Base-by-base conservation (phyloP, 1,140 invertebrate genomes). In the Heliconius melpomene region DNA sequence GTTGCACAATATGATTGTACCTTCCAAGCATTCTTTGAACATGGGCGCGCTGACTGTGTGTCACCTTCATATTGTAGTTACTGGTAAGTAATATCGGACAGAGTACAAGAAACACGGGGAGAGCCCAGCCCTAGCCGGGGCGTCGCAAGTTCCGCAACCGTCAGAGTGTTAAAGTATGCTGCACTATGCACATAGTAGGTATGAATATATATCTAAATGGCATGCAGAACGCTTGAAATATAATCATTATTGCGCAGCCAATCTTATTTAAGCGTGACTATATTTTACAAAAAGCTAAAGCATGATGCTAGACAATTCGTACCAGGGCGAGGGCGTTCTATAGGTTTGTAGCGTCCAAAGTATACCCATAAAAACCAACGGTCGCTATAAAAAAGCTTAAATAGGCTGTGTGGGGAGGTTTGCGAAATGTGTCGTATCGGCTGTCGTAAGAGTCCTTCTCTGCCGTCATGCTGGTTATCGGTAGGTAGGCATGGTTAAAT, bases 151-250 rank as follows among this genome's bases (percentile, higher is more conserved):
- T 90, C 91, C 91, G 86, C 87, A 90, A 91, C 91, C 93, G 89
- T 86, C 87, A 89, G 90, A 91, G 88, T 92, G 91, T 93, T 93
- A 93, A 90, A 85, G 79, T 90, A 90, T 89, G 91, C 90, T 88
- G 92, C 90, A 90, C 91, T 94, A 94, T 91, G 93, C 93, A 93
- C 90, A 94, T 91, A 91, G 88, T 91, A 93, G 91, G 92, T 89
- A 94, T 94, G 91, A 93, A 94, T 93, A 94, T 93, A 93, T 90
- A 94, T 93, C 91, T 93, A 93, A 94, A 92, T 95, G 92, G 94
- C 95, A 95, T 95, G 95, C 95, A 95, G 95, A 95, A 95, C 95
- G 95, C 95, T 95, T 95, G 95, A 95, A 95, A 94, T 94, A 94
- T 93, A 94, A 94, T 94, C 92, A 94, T 94, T 94, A 94, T 94